Percentiles rank a stretch among this genome's conserved stretches.
Conservation (phyloP, 1,140 invertebrate genomes). For the Ips typographus region DNA sequence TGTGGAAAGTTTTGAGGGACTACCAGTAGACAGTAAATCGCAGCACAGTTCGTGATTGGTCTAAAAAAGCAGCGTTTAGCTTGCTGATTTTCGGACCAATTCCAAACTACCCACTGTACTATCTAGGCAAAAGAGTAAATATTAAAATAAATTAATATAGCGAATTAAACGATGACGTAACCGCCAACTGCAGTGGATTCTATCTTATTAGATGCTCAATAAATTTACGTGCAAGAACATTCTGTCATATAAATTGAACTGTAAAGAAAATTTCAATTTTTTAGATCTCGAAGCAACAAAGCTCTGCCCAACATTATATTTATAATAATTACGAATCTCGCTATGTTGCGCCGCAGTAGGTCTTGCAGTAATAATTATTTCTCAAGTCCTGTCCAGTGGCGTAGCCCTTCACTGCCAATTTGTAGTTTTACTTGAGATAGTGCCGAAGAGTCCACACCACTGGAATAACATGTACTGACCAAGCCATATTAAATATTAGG, state of each 20-base stretch:
- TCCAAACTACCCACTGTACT: too few species aligned
- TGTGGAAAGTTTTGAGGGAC: too few species aligned
- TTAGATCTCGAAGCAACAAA: conserved; percentile 27
- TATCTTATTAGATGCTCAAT: too few species aligned
- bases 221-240: too few species aligned
- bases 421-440: not conserved
- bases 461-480: conserved; percentile 2
- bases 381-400: conserved; percentile 21
- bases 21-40: too few species aligned
- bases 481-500: conserved; percentile 27
- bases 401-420: not conserved
- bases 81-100: too few species aligned
- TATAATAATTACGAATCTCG: conserved; percentile 35
- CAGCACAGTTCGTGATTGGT: too few species aligned
- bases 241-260: not conserved
- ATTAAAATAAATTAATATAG: too few species aligned
- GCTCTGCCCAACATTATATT: conserved; percentile 29
- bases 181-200: too few species aligned
- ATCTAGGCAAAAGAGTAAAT: too few species aligned
- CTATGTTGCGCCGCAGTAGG: conserved; percentile 23
- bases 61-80: too few species aligned
- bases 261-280: conserved; percentile 20
- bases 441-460: not conserved
- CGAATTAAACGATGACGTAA: too few species aligned
- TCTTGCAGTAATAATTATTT: conserved; percentile 28